Evolutionary conservation across 2,888 invertebrate species (phyloP).

Genomic region (Pterostichus niger): DNA sequence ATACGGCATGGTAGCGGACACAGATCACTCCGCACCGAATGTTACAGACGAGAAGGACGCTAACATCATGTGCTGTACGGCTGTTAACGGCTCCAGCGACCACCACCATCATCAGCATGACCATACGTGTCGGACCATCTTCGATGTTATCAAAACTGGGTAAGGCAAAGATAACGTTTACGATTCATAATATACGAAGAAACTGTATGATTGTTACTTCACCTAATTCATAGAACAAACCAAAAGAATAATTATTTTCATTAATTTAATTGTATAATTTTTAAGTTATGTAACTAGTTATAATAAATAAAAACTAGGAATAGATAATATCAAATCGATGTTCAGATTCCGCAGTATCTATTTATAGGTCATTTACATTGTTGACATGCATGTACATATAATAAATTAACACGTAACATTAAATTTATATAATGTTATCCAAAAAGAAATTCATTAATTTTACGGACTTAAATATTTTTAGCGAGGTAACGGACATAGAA

Average conservation of each 20-base stretch:
- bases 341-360: slow-evolving; percentile 33
- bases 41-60: slow-evolving; percentile 78
- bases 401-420: background rate
- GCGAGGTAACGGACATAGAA: slow-evolving; percentile 91
- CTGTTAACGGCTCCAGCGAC: slow-evolving; percentile 74
- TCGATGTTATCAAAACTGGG: slow-evolving; percentile 93
- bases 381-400: slow-evolving; percentile 11
- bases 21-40: slow-evolving; percentile 78
- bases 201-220: background rate
- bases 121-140: slow-evolving; percentile 84
- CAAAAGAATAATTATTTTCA: background rate
- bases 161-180: slow-evolving; percentile 71
- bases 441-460: no score
- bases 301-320: background rate
- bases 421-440: background rate
- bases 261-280: background rate
- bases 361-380: slow-evolving; percentile 24
- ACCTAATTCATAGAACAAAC: no score
- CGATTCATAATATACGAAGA: background rate
- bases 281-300: background rate
- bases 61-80: slow-evolving; percentile 75
- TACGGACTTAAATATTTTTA: slow-evolving; percentile 73
- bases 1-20: slow-evolving; percentile 88
- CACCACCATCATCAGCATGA: slow-evolving; percentile 71
- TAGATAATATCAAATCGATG: slow-evolving; percentile 36